These are phyloP conservation scores for Drosophila elegans DNA, from an alignment of 1,140 invertebrate species.

Conservation along the genomic window DNA sequence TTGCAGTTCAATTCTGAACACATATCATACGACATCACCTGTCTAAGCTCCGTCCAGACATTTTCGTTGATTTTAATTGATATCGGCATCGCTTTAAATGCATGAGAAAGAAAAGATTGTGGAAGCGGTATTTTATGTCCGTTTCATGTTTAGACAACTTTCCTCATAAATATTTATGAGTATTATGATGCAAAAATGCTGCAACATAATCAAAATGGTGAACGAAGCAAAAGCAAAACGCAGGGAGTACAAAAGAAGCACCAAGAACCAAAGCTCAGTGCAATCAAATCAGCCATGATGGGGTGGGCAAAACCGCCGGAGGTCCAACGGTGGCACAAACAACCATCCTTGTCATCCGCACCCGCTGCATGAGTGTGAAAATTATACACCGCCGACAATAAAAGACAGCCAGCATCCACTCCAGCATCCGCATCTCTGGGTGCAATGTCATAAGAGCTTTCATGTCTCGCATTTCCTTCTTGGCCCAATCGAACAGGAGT, in stretches of 20 bases:
- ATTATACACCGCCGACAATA: conserved; percentile 63
- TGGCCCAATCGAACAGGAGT: conserved; percentile 18
- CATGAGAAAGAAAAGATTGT: conserved; percentile 8
- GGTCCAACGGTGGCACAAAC: conserved; percentile 8
- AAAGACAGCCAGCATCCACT: conserved; percentile 29
- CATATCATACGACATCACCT: conserved; percentile 10
- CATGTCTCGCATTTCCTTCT: conserved; percentile 48
- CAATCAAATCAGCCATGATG: conserved; percentile 65
- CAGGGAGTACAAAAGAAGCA: not conserved
- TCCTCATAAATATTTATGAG: conserved; percentile 74
- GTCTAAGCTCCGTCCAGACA: conserved; percentile 8
- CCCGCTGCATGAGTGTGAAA: conserved; percentile 54
- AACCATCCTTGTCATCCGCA: conserved; percentile 1
- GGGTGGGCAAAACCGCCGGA: conserved; percentile 18
- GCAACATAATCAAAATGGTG: conserved; percentile 51
- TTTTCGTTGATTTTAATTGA: conserved; percentile 34
- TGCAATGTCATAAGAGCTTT: conserved; percentile 41
- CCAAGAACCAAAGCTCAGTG: conserved; percentile 41
- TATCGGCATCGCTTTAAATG: conserved; percentile 34
- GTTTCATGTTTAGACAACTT: conserved; percentile 37
- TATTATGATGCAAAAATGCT: conserved; percentile 65
- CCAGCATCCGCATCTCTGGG: conserved; percentile 14
- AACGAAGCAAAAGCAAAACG: not conserved
- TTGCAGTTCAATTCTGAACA: not conserved
- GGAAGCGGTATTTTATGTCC: conserved; percentile 18